A percentile compares a stretch with the other conserved stretches of the same genome.
phyloP scores from a whole-genome alignment of 2,797 vertebrate genomes.

The Sphenodon punctatus region DNA sequence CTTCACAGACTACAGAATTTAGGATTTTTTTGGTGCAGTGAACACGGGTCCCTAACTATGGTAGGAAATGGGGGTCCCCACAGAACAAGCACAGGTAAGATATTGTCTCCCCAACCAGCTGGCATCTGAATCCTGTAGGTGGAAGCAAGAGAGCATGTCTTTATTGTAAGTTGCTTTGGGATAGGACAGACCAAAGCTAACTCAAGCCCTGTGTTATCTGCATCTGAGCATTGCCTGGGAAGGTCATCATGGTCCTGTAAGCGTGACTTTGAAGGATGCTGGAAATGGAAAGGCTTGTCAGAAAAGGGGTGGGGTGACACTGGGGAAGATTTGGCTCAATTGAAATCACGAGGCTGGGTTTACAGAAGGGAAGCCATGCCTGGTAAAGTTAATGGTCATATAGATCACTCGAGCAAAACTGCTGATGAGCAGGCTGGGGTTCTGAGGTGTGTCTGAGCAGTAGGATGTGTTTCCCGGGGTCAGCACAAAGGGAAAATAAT shows the following conservation, averaged over 20 bases:
- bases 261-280: background rate
- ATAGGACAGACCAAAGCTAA: background rate
- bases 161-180: too few species aligned
- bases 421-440: background rate
- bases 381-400: rapidly evolving
- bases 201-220: background rate
- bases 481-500: background rate
- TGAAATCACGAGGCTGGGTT: background rate
- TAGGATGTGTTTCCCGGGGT: background rate
- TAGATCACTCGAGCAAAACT: background rate
- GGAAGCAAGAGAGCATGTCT: background rate
- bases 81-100: too few species aligned
- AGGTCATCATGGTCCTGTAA: background rate
- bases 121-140: background rate
- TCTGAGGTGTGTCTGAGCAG: background rate
- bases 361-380: background rate
- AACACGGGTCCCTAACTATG: too few species aligned
- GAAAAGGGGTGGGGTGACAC: background rate
- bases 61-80: too few species aligned
- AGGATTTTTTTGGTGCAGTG: too few species aligned
- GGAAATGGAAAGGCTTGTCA: background rate
- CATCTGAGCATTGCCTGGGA: background rate
- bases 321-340: background rate
- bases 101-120: background rate
- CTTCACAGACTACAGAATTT: too few species aligned